Percentiles rank a stretch among this genome's conserved stretches.
Evolutionary conservation across 2,888 invertebrate species (phyloP).

Genomic region (Sacculina carcini): DNA sequence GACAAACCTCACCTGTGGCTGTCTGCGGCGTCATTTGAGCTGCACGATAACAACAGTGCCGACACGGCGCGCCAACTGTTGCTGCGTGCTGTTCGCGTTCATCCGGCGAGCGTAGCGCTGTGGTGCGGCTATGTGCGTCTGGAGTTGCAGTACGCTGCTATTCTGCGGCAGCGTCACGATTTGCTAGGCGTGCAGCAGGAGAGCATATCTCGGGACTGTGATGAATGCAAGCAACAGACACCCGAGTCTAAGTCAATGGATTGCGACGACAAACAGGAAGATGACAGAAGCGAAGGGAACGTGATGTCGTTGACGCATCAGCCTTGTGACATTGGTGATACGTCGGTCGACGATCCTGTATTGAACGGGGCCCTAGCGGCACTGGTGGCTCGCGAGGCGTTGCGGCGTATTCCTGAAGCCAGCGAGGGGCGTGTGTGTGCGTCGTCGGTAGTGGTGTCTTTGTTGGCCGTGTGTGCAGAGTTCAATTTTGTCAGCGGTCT

Average conservation of each 20-base stretch:
- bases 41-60: slow-evolving; percentile 35
- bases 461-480: neutral
- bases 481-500: neutral
- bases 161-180: neutral
- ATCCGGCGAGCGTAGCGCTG: slow-evolving; percentile 36
- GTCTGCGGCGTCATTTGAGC: slow-evolving; percentile 50
- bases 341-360: no score
- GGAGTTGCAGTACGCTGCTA: slow-evolving; percentile 2
- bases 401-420: neutral
- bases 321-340: no score
- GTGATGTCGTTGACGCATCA: no score
- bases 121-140: slow-evolving; percentile 28
- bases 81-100: slow-evolving; percentile 45
- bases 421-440: neutral
- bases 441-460: neutral
- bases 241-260: no score
- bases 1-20: slow-evolving; percentile 50
- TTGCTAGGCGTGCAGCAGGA: neutral
- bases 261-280: neutral
- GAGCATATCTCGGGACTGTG: neutral
- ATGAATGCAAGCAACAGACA: neutral
- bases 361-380: neutral
- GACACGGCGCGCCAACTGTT: slow-evolving; percentile 41
- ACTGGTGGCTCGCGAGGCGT: neutral
- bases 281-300: neutral